Conservation (phyloP, 2,888 invertebrate species). For the Meta bourneti region DNA sequence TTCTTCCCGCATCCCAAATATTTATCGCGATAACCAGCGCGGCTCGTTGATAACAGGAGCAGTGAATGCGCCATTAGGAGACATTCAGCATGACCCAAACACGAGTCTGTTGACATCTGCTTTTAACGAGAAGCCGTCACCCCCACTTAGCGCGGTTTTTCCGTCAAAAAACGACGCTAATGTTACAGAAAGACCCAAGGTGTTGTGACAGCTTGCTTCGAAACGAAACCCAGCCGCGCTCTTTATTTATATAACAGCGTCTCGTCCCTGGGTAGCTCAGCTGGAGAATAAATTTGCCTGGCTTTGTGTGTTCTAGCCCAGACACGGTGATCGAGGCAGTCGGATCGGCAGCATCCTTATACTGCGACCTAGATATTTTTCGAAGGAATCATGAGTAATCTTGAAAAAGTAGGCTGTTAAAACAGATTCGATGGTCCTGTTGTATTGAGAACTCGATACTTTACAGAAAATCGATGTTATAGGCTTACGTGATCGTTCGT, state of each 20-base stretch:
- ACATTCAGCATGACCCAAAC: neutral
- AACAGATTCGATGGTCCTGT: no score
- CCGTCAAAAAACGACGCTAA: neutral
- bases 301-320: neutral
- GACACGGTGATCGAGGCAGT: neutral
- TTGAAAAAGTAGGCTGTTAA: no score
- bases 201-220: neutral
- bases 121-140: neutral
- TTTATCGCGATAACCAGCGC: no score
- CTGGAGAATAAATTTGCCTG: neutral
- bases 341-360: neutral
- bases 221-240: neutral
- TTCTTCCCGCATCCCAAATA: no score
- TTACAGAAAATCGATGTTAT: no score
- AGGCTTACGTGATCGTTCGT: no score
- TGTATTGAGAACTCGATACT: no score
- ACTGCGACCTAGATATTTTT: neutral
- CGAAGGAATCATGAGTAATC: neutral
- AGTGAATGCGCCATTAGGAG: neutral
- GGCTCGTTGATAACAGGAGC: no score
- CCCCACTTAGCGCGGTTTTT: neutral
- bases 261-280: neutral
- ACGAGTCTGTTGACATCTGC: neutral
- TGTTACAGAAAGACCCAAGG: neutral
- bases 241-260: neutral